Conservation (phyloP, 1,140 invertebrate species). For the Solenopsis fugax region DNA sequence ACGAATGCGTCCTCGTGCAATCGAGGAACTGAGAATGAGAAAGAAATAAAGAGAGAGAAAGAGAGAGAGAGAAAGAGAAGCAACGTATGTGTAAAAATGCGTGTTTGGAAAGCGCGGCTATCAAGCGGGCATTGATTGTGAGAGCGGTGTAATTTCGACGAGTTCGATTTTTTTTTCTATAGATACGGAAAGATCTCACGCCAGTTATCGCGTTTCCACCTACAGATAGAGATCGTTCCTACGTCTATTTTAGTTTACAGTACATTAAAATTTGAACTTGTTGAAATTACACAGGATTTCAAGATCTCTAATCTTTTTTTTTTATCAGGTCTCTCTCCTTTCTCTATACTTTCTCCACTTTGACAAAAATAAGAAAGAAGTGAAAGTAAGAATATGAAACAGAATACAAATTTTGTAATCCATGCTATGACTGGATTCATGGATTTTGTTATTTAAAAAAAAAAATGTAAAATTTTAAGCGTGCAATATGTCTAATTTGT, state of each 20-base stretch:
- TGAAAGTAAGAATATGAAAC: neutral
- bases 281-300: slow-evolving; percentile 19
- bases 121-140: neutral
- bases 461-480: neutral
- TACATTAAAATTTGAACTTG: slow-evolving; percentile 5
- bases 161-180: slow-evolving; percentile 15
- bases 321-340: slow-evolving; percentile 1
- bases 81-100: neutral
- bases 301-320: neutral
- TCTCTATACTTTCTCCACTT: slow-evolving; percentile 25
- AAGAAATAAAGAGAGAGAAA: slow-evolving; percentile 44
- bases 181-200: neutral
- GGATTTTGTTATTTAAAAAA: too few relatives aligned
- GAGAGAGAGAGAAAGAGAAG: slow-evolving; percentile 51
- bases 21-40: slow-evolving; percentile 5
- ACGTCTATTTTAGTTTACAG: slow-evolving; percentile 1
- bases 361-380: neutral
- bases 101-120: neutral
- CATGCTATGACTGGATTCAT: too few relatives aligned
- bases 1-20: slow-evolving; percentile 4
- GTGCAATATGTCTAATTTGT: neutral
- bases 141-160: neutral
- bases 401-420: neutral
- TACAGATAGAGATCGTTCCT: neutral
- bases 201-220: neutral